Conservation (phyloP, 2,113 vertebrate species). For the Rissa tridactyla region DNA sequence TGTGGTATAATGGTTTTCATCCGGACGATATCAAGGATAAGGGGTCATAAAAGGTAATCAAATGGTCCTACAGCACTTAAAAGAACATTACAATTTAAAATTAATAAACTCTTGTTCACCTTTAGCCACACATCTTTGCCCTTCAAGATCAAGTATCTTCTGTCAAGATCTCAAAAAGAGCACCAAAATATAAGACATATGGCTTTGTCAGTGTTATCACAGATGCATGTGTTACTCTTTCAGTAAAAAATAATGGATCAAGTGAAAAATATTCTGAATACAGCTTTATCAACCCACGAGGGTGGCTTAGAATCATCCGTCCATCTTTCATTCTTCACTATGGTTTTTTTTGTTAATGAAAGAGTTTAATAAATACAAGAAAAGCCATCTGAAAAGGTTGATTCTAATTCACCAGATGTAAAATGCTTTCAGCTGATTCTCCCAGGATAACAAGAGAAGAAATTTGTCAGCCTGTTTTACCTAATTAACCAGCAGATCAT, state of each 20-base stretch:
- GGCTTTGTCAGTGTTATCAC: not conserved
- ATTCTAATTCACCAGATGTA: not conserved
- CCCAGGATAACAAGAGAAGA: not conserved
- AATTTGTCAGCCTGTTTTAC: slow-evolving; percentile 6
- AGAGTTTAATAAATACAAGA: not conserved
- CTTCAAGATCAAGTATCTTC: not conserved
- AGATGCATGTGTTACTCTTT: not conserved
- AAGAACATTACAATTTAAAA: not conserved
- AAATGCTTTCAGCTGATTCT: not conserved
- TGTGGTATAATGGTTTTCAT: not conserved
- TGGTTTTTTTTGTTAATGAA: not conserved
- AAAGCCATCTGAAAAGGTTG: not conserved
- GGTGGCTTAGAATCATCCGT: not conserved
- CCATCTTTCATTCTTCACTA: not conserved
- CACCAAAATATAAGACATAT: not conserved
- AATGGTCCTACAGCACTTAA: not conserved
- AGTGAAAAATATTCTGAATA: not conserved
- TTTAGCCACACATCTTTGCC: not conserved
- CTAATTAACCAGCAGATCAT: slow-evolving; percentile 31
- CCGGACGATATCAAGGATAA: not conserved
- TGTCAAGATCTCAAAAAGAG: not conserved
- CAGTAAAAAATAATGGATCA: not conserved
- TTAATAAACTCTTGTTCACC: not conserved
- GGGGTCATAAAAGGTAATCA: not conserved
- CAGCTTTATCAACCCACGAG: not conserved